A percentile compares a stretch with the other conserved stretches of the same genome.
phyloP scores from a whole-genome alignment of 2,888 invertebrate species.

The Bruchidius siliquastri region DNA sequence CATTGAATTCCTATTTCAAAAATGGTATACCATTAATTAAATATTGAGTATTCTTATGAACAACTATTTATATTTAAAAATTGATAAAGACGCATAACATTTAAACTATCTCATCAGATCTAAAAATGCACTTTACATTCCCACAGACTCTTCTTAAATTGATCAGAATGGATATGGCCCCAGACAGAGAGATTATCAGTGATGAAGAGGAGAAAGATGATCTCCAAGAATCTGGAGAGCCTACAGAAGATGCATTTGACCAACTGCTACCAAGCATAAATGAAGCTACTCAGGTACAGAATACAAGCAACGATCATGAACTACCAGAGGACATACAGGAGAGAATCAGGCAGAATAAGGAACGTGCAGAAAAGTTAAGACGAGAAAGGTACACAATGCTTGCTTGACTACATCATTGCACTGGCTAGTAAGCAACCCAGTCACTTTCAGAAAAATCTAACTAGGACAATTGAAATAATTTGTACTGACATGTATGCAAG shows the following conservation, averaged over 20 bases:
- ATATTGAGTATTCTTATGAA: no score
- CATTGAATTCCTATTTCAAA: no score
- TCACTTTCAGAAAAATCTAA: no score
- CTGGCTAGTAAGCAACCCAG: no score
- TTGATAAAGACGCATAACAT: no score
- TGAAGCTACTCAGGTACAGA: background rate
- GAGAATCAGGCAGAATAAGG: constrained; percentile 54
- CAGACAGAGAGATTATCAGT: constrained; percentile 45
- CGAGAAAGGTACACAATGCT: constrained; percentile 32
- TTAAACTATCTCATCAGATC: no score
- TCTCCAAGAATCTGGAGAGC: background rate
- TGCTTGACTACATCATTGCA: constrained; percentile 9
- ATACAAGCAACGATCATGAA: constrained; percentile 12
- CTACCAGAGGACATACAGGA: constrained; percentile 64
- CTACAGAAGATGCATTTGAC: background rate
- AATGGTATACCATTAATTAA: no score
- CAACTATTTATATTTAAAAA: no score
- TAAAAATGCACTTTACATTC: background rate
- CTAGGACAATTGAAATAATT: no score
- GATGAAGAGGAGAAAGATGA: constrained; percentile 42
- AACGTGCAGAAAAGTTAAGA: constrained; percentile 45
- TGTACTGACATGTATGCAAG: no score
- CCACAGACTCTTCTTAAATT: constrained; percentile 60
- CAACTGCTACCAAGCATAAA: constrained; percentile 10
- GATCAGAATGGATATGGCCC: constrained; percentile 58